phyloP scores from a whole-genome alignment of 2,888 invertebrate genomes.

The Shargacucullia verbasci region DNA sequence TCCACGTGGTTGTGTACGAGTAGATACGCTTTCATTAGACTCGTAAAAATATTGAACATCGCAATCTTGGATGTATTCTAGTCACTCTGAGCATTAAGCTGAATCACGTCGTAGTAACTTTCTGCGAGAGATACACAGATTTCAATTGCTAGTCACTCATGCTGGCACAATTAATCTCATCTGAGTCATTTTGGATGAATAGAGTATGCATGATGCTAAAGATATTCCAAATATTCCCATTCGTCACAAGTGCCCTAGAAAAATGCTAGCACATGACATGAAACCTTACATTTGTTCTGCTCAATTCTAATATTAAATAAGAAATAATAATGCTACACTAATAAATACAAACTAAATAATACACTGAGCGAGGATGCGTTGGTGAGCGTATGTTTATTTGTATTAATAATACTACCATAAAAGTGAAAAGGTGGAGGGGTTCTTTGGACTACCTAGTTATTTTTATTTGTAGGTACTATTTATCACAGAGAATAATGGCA shows the following conservation, averaged over 20 bases:
- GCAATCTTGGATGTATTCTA: slow-evolving; percentile 3
- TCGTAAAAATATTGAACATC: slow-evolving; percentile 24
- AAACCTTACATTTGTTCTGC: slow-evolving; percentile 42
- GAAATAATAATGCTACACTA: too few relatives aligned
- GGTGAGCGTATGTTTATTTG: too few relatives aligned
- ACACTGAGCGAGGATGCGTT: too few relatives aligned
- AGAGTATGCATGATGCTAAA: slow-evolving; percentile 43
- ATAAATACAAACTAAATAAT: too few relatives aligned
- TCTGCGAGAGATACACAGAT: slow-evolving; percentile 14
- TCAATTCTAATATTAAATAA: too few relatives aligned
- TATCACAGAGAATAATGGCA: too few relatives aligned
- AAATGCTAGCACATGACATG: slow-evolving; percentile 33
- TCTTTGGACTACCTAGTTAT: too few relatives aligned
- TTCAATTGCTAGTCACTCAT: slow-evolving; percentile 41
- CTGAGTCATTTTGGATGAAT: slow-evolving; percentile 50
- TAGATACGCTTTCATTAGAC: slow-evolving; percentile 3
- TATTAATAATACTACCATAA: too few relatives aligned
- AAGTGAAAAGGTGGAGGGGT: too few relatives aligned
- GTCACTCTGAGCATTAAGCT: slow-evolving; percentile 9
- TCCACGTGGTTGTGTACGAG: slow-evolving; percentile 21
- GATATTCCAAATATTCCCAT: slow-evolving; percentile 56
- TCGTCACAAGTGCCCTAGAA: slow-evolving; percentile 56
- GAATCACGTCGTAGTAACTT: slow-evolving; percentile 22
- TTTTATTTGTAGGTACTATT: too few relatives aligned
- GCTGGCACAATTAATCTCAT: slow-evolving; percentile 43